Evolutionary conservation across 2,888 invertebrate genomes (phyloP), one percentile per base, ranked within the genome.

Genomic region (Melanostoma scalare): DNA sequence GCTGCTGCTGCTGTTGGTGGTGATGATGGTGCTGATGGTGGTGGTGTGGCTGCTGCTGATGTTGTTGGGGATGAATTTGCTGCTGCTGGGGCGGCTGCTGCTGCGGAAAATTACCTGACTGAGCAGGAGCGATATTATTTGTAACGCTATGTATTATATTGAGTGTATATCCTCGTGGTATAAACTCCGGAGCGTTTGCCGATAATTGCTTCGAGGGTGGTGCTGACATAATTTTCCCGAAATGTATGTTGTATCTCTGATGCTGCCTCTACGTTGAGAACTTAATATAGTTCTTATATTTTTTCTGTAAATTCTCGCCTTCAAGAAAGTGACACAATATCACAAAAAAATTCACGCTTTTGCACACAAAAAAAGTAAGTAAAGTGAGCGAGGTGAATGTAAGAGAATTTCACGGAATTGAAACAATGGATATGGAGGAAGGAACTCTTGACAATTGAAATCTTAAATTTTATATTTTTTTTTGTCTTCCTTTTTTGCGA

Each of bases 131-230:
- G 48, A 79, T 48, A 79, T 84, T 79, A 79, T 55, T 84, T 67
- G 79, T 71, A 50, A 84, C 55, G 44, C 60, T 79, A 79, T 84
- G 78, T 55, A 79, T 73, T 56, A 84, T 74, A 55, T 80, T 85
- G 48, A 75, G 67, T 60, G 78, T 80, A 63, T 77, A 77, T 81
- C 79, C 73, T 74, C 80, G 84, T 73, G 87, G 87, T 77, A 87
- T 80, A 68, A 87, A 87, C 74, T 86, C 87, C 56, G 86, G 87
- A 63, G 87, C 87, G 56, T 86, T 77, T n/a, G 86, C 86, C 53
- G 87, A 87, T 76, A 87, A 85, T 85, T 85, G 85, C 76, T 85
- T 85, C 44, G 85, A 80, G 31, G 85, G 85, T 76, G 85, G 85
- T 73, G 85, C 85, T 80, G 85, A 85, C 85, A 85, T 85, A 80